Conservation (phyloP, 2,888 invertebrate genomes). For the Laothoe populi region DNA sequence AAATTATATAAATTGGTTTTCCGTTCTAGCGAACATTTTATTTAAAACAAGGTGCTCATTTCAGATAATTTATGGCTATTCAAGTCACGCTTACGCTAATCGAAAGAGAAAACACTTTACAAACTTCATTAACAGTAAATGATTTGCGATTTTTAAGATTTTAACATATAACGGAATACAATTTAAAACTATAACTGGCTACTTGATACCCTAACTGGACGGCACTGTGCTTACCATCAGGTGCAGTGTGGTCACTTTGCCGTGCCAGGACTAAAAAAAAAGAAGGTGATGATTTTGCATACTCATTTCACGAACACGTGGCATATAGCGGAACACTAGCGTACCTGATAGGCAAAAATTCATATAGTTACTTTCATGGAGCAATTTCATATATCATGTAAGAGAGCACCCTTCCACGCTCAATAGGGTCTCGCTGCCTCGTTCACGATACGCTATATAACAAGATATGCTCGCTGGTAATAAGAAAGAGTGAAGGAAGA, state of each 20-base stretch:
- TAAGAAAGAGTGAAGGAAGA: not conserved
- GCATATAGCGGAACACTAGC: too few species aligned
- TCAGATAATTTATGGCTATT: slow-evolving; percentile 8
- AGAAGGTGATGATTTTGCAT: too few species aligned
- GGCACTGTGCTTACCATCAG: too few species aligned
- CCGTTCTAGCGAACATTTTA: slow-evolving; percentile 9
- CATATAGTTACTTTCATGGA: not conserved
- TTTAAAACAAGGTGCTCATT: slow-evolving; percentile 13
- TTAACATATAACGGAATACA: too few species aligned
- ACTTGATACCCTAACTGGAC: too few species aligned
- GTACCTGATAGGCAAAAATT: not conserved
- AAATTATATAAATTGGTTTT: slow-evolving; percentile 18
- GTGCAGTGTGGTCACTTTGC: too few species aligned
- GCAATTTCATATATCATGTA: not conserved
- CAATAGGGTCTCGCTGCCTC: not conserved
- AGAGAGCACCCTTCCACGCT: not conserved
- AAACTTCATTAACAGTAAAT: not conserved
- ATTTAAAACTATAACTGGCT: too few species aligned
- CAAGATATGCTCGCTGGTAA: not conserved
- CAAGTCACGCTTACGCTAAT: slow-evolving; percentile 1
- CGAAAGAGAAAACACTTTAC: not conserved
- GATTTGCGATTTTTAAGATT: not conserved
- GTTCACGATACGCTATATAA: not conserved
- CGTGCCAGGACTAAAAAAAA: too few species aligned
- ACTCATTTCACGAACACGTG: too few species aligned